A percentile compares a stretch with the other conserved stretches of the same genome.
Evolutionary conservation across 2,797 vertebrate species (phyloP).

Genomic region (Neosalanx taihuensis): DNA sequence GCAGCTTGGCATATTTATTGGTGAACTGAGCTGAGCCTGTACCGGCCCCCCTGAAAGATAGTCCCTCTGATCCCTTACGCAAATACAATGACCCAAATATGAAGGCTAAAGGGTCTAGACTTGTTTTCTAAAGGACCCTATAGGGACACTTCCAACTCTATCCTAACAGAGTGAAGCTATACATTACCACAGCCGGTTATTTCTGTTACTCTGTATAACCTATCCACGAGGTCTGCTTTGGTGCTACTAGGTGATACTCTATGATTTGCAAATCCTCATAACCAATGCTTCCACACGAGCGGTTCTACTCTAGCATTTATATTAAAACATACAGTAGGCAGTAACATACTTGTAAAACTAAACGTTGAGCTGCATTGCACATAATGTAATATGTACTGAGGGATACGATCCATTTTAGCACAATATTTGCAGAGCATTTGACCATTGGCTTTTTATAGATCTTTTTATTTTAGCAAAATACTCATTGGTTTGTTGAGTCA

Average conservation of each 20-base stretch:
- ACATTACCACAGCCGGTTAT: background rate
- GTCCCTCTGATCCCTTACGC: conserved; percentile 46
- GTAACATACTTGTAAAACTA: background rate
- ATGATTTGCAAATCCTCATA: too few relatives aligned
- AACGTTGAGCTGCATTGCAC: background rate
- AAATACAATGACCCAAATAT: conserved; percentile 67
- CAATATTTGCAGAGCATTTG: conserved; percentile 10
- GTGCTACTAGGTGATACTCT: too few relatives aligned
- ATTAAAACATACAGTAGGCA: background rate
- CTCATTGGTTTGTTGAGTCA: conserved; percentile 20
- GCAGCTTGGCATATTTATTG: conserved; percentile 69
- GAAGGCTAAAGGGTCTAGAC: conserved; percentile 43
- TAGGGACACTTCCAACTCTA: background rate
- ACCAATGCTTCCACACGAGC: too few relatives aligned
- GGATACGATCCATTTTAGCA: background rate
- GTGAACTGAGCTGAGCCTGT: conserved; percentile 50
- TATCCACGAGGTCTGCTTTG: too few relatives aligned
- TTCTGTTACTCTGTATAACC: too few relatives aligned
- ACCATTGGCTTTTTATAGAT: conserved; percentile 14
- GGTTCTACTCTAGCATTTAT: too few relatives aligned
- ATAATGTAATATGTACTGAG: background rate
- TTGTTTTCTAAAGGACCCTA: conserved; percentile 36
- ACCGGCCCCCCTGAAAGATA: conserved; percentile 14
- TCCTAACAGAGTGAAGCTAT: background rate
- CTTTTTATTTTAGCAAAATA: conserved; percentile 27